phyloP scores from a whole-genome alignment of 1,140 invertebrate species.

The Drosophila kohkoa region DNA sequence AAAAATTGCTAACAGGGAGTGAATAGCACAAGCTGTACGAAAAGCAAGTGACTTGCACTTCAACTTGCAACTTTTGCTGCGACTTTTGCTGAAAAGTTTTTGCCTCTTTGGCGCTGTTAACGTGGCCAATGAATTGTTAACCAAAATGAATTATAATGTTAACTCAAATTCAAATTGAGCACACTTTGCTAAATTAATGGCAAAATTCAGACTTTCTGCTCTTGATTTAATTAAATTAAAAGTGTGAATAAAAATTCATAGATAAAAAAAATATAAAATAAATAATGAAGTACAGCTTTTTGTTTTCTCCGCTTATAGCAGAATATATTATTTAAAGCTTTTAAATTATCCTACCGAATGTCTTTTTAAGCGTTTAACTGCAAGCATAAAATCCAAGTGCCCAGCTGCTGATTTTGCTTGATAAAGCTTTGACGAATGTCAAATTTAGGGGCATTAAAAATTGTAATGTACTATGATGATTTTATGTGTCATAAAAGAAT shows the following conservation, averaged over 20 bases:
- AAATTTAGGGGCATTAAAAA: too few relatives aligned
- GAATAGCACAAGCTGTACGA: slow-evolving; percentile 16
- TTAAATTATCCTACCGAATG: not conserved
- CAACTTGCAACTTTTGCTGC: not conserved
- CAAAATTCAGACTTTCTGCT: not conserved
- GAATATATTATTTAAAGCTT: not conserved
- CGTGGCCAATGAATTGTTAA: not conserved
- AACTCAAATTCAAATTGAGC: not conserved
- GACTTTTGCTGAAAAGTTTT: not conserved
- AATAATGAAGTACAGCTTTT: not conserved
- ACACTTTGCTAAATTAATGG: not conserved
- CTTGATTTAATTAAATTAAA: not conserved
- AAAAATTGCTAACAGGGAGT: slow-evolving; percentile 64
- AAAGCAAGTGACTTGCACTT: slow-evolving; percentile 40
- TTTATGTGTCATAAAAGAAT: not conserved
- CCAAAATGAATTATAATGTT: slow-evolving; percentile 21
- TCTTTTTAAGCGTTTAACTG: not conserved
- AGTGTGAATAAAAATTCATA: not conserved
- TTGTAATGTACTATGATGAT: not conserved
- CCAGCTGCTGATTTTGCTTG: not conserved
- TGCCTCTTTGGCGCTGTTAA: not conserved
- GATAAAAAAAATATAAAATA: not conserved
- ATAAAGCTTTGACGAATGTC: not conserved
- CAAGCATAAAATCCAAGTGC: not conserved
- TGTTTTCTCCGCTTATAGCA: not conserved